Base-by-base conservation (phyloP, 2,797 vertebrate genomes). In the Sebastolobus altivelis region DNA sequence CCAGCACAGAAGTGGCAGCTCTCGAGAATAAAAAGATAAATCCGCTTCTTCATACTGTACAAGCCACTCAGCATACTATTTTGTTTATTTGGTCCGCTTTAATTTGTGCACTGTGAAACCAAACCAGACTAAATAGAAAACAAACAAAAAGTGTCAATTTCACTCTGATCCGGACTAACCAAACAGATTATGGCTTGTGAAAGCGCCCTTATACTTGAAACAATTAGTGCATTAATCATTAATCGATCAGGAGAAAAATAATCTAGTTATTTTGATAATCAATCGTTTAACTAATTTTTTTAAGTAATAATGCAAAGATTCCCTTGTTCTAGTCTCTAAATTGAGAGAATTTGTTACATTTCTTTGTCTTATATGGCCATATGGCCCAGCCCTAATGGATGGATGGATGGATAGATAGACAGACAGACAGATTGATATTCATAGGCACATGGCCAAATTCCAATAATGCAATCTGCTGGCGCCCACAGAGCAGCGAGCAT, bases 401-500 rank as follows among this genome's bases (percentile, higher is more conserved):
- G 22, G 33, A 84, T 25, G n/a, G 54, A n/a, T 25, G 58, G 25
- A 77, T 35, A 18, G 58, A 31, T 31, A 38, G 62, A 72, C 18
- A 52, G 59, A 78, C 46, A 65, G 60, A 72, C 18, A 46, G 55
- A 66, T 33, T 65, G 67, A 82, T 67, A 83, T 75, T 84, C 80
- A 77, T 55, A 65, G 52, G 85, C 73, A 65, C 72, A 68, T 31
- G 62, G 70, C 63, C 79, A 65, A 76, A 84, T 86, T 88, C 77
- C 79, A 82, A 78, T 67, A 81, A 78, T 70, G 27, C 80, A 78
- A 69, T 77, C 79, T 13, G 55, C 76, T 52, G 72, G 72, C 33
- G 22, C 75, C 75, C 58, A 79, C 78, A 73, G 83, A 89, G 86
- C 84, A 88, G 89, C 70, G 67, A 88, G 87, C 84, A 88, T 84